Evolutionary conservation across 1,140 invertebrate species (phyloP).

Genomic region (Drosophila elegans): DNA sequence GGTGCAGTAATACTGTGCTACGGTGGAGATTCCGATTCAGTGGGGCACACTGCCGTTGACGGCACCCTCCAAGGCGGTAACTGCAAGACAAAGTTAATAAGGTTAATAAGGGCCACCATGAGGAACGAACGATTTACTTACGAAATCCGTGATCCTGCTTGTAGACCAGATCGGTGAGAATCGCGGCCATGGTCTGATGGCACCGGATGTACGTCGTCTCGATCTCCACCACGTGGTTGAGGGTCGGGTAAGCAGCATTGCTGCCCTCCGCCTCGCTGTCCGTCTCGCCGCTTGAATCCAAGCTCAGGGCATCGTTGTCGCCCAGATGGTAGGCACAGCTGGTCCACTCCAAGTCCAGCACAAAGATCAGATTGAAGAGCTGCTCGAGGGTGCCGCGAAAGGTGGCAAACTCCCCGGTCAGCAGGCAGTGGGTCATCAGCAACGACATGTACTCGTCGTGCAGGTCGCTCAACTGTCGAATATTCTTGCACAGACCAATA

Average conservation of each 20-base stretch:
- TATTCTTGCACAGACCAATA: slow-evolving; percentile 43
- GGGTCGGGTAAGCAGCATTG: slow-evolving; percentile 43
- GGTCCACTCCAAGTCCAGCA: slow-evolving; percentile 66
- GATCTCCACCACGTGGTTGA: slow-evolving; percentile 67
- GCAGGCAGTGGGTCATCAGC: slow-evolving; percentile 65
- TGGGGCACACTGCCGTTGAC: slow-evolving; percentile 43
- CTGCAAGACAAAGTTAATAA: slow-evolving; percentile 30
- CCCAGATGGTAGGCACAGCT: slow-evolving; percentile 46
- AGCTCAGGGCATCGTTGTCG: slow-evolving; percentile 56
- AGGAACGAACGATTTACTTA: slow-evolving; percentile 39
- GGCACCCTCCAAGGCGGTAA: slow-evolving; percentile 68
- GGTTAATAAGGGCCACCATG: background rate
- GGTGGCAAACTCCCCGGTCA: slow-evolving; percentile 37
- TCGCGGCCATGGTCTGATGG: slow-evolving; percentile 66
- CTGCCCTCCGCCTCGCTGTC: background rate
- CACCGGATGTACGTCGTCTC: slow-evolving; percentile 77
- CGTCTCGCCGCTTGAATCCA: slow-evolving; percentile 11
- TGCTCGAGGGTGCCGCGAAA: slow-evolving; percentile 69
- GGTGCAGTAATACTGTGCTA: background rate
- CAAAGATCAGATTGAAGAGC: slow-evolving; percentile 58
- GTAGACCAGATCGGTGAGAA: slow-evolving; percentile 59
- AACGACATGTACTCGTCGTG: slow-evolving; percentile 59
- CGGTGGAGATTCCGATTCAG: background rate
- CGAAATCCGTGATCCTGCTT: slow-evolving; percentile 62
- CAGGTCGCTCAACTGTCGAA: slow-evolving; percentile 53